Conservation (phyloP, 2,797 vertebrate genomes). For the Hoplostethus atlanticus region DNA sequence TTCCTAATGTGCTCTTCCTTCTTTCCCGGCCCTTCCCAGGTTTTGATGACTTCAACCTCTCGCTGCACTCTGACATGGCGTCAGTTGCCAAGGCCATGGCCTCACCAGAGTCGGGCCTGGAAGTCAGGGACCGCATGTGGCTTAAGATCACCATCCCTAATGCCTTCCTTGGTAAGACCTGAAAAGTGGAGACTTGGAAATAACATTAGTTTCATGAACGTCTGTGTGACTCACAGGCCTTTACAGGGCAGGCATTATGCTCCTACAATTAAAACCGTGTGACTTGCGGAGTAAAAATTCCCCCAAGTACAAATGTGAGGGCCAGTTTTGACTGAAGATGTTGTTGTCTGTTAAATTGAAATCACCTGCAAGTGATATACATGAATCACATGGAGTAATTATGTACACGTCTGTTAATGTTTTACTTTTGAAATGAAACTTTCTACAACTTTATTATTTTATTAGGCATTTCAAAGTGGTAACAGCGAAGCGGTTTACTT, state of each 20-base stretch:
- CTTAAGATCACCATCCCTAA: constrained; percentile 94
- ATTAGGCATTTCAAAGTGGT: neutral
- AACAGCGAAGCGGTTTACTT: neutral
- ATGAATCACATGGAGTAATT: constrained; percentile 67
- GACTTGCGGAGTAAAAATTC: constrained; percentile 60
- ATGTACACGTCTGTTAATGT: constrained; percentile 28
- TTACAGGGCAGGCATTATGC: constrained; percentile 70
- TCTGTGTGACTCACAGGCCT: constrained; percentile 39
- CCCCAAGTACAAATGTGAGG: constrained; percentile 36
- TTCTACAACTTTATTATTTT: neutral
- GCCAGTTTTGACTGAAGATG: constrained; percentile 60
- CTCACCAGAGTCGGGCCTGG: constrained; percentile 92
- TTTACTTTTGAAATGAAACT: constrained; percentile 32
- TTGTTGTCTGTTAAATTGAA: constrained; percentile 75
- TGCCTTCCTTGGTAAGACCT: constrained; percentile 89
- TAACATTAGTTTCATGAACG: constrained; percentile 22
- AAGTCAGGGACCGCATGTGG: constrained; percentile 93
- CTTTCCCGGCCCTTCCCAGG: constrained; percentile 69
- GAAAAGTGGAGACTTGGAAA: neutral
- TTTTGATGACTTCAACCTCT: constrained; percentile 92
- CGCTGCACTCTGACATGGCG: constrained; percentile 94
- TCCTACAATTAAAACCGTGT: constrained; percentile 74
- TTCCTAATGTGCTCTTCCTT: constrained; percentile 4
- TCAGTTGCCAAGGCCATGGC: constrained; percentile 96
- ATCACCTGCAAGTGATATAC: constrained; percentile 66